Evolutionary conservation across 2,113 vertebrate species (phyloP).

Genomic region (Cyprinodon variegatus): DNA sequence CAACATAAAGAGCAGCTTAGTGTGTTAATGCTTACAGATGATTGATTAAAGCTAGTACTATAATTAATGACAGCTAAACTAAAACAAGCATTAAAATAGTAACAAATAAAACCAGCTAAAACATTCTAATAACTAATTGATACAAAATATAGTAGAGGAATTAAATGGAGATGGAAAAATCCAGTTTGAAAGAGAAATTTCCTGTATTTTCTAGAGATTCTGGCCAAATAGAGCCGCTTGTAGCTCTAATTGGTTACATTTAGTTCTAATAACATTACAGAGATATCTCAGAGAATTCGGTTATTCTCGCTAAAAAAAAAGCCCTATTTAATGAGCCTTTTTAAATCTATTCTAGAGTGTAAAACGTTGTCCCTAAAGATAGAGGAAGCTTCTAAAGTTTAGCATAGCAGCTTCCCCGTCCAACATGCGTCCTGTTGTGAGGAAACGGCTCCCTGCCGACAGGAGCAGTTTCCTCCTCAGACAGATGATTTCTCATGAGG

Average conservation of each 20-base stretch:
- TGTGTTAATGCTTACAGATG: no score
- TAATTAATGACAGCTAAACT: no score
- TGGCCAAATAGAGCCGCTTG: conserved; percentile 29
- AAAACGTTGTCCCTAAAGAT: not conserved
- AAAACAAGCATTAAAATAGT: no score
- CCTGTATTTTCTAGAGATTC: conserved; percentile 41
- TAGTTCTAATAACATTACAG: not conserved
- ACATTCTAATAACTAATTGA: no score
- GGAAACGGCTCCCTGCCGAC: conserved; percentile 19
- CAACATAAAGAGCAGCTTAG: no score
- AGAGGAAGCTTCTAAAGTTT: not conserved
- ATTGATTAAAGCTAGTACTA: no score
- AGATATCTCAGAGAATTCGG: no score
- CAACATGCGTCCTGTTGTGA: conserved; percentile 16
- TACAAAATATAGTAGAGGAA: no score
- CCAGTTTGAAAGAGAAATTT: no score
- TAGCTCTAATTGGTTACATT: conserved; percentile 8
- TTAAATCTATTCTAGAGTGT: not conserved
- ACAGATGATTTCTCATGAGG: no score
- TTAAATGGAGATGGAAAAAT: no score
- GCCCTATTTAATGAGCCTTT: not conserved
- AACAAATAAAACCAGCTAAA: no score
- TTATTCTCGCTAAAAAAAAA: not conserved
- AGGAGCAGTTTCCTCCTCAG: conserved; percentile 19
- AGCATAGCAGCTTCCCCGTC: conserved; percentile 17